A percentile compares a stretch with the other conserved stretches of the same genome.
Conservation (phyloP, 2,888 invertebrate species). For the Hydropsyche betteni region DNA sequence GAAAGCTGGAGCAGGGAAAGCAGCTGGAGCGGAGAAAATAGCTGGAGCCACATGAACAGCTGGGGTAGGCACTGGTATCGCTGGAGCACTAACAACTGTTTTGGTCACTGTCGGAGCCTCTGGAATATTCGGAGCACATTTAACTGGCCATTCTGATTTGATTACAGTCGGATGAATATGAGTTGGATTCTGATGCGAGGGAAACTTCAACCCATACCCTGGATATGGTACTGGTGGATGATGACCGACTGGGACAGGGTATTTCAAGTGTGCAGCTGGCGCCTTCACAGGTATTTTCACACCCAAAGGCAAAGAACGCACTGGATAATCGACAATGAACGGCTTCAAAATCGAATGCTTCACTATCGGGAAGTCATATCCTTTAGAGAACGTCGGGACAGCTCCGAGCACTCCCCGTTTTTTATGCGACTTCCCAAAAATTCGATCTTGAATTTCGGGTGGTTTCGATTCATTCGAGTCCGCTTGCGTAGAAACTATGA, state of each 20-base stretch:
- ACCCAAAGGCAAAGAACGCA: slow-evolving; percentile 61
- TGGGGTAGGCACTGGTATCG: slow-evolving; percentile 18
- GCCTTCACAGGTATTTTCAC: slow-evolving; percentile 61
- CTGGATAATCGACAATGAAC: slow-evolving; percentile 63
- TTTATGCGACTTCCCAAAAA: slow-evolving; percentile 55
- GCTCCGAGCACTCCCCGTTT: slow-evolving; percentile 61
- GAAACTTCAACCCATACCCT: slow-evolving; percentile 60
- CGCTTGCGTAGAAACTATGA: slow-evolving; percentile 19
- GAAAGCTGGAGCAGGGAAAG: slow-evolving; percentile 54
- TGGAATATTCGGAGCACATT: slow-evolving; percentile 54
- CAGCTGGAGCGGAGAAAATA: background rate
- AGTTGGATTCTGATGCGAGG: slow-evolving; percentile 55
- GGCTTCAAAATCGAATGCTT: slow-evolving; percentile 64
- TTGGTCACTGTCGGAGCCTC: slow-evolving; percentile 49
- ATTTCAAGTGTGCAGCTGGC: slow-evolving; percentile 53
- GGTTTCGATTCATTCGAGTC: slow-evolving; percentile 19
- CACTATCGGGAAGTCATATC: slow-evolving; percentile 63
- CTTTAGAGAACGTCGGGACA: slow-evolving; percentile 64
- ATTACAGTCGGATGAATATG: slow-evolving; percentile 56
- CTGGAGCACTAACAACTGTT: background rate
- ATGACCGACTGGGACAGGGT: slow-evolving; percentile 60
- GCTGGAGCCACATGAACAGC: slow-evolving; percentile 55
- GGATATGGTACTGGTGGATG: slow-evolving; percentile 59
- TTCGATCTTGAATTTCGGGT: slow-evolving; percentile 11
- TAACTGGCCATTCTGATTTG: slow-evolving; percentile 52